These are phyloP conservation scores for Chironomus riparius DNA, from an alignment of 2,888 invertebrate genomes.

Conservation along the genomic window DNA sequence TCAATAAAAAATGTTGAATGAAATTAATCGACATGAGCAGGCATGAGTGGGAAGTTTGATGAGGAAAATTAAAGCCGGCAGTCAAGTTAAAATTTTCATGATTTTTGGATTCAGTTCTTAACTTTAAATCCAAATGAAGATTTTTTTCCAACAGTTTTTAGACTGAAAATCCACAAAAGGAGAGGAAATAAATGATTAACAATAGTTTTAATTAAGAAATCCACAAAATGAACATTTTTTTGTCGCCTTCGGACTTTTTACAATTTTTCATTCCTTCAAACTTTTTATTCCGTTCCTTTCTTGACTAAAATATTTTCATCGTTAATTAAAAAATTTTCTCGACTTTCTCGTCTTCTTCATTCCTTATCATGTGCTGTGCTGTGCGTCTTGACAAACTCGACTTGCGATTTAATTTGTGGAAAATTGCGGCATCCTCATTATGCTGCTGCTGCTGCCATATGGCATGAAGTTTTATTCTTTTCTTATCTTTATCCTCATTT, in stretches of 20 bases:
- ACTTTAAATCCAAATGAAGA: background rate
- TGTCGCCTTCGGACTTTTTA: background rate
- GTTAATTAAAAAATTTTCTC: background rate
- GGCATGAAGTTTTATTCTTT: too few relatives aligned
- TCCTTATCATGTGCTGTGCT: too few relatives aligned
- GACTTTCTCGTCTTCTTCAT: background rate
- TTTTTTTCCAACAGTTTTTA: background rate
- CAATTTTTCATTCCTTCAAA: background rate
- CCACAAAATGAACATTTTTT: background rate
- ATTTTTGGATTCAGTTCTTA: background rate
- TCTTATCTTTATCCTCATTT: too few relatives aligned
- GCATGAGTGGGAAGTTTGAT: background rate
- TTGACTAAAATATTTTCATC: background rate
- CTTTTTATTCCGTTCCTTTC: background rate
- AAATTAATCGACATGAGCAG: background rate
- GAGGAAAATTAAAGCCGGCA: background rate
- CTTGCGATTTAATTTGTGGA: too few relatives aligned
- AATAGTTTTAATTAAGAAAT: background rate
- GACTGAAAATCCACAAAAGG: background rate
- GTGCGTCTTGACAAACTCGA: too few relatives aligned
- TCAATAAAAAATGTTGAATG: background rate
- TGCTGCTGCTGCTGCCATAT: too few relatives aligned
- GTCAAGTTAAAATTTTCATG: background rate
- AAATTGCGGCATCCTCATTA: too few relatives aligned
- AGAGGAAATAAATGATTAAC: background rate